phyloP scores from a whole-genome alignment of 2,888 invertebrate species.

The Thecophora atra region DNA sequence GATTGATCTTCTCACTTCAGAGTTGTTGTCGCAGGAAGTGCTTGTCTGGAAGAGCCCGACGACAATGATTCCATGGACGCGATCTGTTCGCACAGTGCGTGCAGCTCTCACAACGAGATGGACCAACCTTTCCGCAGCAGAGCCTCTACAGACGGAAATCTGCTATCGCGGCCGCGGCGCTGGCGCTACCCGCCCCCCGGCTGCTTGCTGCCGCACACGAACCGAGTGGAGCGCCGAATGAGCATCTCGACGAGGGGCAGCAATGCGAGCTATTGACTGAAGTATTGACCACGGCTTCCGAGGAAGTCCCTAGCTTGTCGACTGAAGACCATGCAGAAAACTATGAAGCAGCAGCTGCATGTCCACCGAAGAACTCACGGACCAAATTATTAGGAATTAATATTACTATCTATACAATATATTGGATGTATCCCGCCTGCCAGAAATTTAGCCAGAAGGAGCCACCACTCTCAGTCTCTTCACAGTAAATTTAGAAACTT shows the following conservation, averaged over 20 bases:
- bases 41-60: slow-evolving; percentile 72
- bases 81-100: slow-evolving; percentile 61
- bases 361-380: too few relatives aligned
- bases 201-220: slow-evolving; percentile 66
- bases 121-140: slow-evolving; percentile 74
- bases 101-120: slow-evolving; percentile 65
- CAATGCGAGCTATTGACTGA: slow-evolving; percentile 62
- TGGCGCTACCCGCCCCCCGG: slow-evolving; percentile 70
- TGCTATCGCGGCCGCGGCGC: slow-evolving; percentile 71
- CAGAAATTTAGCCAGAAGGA: too few relatives aligned
- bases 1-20: slow-evolving; percentile 4
- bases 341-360: too few relatives aligned
- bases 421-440: too few relatives aligned
- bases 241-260: slow-evolving; percentile 76
- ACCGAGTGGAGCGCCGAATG: slow-evolving; percentile 74
- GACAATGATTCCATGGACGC: slow-evolving; percentile 72
- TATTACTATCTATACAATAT: too few relatives aligned
- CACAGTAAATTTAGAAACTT: too few relatives aligned
- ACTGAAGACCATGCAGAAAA: not conserved
- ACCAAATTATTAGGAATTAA: too few relatives aligned
- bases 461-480: too few relatives aligned
- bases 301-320: not conserved
- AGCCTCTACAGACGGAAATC: slow-evolving; percentile 78
- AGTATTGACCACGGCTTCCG: not conserved
- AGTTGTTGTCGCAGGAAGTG: slow-evolving; percentile 65